A percentile compares a stretch with the other conserved stretches of the same genome.
Evolutionary conservation across 64 coral and sea anemone species (phyloP).

Genomic region (Cladopsammia gracilis): DNA sequence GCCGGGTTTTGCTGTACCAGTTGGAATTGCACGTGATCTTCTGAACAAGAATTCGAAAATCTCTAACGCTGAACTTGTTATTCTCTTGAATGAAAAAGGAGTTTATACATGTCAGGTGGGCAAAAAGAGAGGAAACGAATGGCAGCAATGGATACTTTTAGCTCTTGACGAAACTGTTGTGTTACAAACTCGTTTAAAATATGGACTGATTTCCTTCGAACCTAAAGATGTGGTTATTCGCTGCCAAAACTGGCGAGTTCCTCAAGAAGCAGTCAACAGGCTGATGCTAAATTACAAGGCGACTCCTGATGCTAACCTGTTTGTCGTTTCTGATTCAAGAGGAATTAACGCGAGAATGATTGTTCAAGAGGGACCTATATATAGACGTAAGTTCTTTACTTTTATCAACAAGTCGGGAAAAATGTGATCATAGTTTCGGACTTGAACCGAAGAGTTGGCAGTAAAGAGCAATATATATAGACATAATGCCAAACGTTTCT

Average conservation of each 20-base stretch:
- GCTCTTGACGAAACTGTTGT: neutral
- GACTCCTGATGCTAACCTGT: too few species aligned
- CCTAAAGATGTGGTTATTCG: neutral
- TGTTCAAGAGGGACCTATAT: too few species aligned
- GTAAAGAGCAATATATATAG: too few species aligned
- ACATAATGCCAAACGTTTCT: too few species aligned
- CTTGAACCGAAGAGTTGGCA: too few species aligned
- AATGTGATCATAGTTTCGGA: too few species aligned
- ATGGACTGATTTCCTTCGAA: neutral
- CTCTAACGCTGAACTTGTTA: neutral
- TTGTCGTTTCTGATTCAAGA: too few species aligned
- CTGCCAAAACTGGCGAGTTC: neutral
- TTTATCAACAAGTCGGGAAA: too few species aligned
- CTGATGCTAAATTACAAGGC: too few species aligned
- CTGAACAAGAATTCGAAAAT: neutral
- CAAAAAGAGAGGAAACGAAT: neutral
- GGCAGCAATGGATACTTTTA: neutral
- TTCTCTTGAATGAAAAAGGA: neutral
- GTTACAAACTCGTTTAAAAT: neutral
- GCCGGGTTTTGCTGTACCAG: neutral
- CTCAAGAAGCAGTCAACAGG: neutral
- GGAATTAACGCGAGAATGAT: too few species aligned
- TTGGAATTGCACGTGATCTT: neutral
- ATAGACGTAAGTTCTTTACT: too few species aligned
- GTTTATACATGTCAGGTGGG: neutral